phyloP scores from a whole-genome alignment of 2,113 vertebrate genomes.

The Ariopsis seemanni region DNA sequence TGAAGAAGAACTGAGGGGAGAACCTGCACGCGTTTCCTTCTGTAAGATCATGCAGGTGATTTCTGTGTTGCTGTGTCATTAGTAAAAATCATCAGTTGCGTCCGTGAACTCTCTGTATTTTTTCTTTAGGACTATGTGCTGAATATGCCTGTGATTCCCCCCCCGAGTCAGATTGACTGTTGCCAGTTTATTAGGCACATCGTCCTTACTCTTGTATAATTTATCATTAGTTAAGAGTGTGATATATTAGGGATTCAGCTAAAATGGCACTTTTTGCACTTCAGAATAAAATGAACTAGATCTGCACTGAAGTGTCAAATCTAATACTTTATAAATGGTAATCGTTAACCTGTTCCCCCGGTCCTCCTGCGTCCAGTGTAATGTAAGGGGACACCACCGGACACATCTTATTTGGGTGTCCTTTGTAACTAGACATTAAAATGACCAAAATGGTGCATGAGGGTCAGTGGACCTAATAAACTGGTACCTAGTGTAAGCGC shows the following conservation, averaged over 20 bases:
- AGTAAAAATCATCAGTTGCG: not conserved
- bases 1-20: slow-evolving; percentile 85
- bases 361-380: not conserved
- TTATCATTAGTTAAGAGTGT: not conserved
- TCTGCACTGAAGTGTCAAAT: not conserved
- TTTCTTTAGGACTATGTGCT: not conserved
- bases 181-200: not conserved
- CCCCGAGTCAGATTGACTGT: not conserved
- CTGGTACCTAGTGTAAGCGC: not conserved
- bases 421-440: not conserved
- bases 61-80: not conserved
- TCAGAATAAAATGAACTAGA: not conserved
- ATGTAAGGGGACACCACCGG: not conserved
- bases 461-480: not conserved
- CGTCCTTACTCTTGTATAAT: not conserved
- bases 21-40: not conserved
- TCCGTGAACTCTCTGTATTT: not conserved
- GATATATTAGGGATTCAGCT: not conserved
- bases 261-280: not conserved
- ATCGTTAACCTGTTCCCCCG: not conserved
- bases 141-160: not conserved
- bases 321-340: not conserved
- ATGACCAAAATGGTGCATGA: not conserved
- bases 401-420: not conserved
- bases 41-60: slow-evolving; percentile 12